phyloP scores from a whole-genome alignment of 2,797 vertebrate species.

The Pseudocheirus occidentalis region DNA sequence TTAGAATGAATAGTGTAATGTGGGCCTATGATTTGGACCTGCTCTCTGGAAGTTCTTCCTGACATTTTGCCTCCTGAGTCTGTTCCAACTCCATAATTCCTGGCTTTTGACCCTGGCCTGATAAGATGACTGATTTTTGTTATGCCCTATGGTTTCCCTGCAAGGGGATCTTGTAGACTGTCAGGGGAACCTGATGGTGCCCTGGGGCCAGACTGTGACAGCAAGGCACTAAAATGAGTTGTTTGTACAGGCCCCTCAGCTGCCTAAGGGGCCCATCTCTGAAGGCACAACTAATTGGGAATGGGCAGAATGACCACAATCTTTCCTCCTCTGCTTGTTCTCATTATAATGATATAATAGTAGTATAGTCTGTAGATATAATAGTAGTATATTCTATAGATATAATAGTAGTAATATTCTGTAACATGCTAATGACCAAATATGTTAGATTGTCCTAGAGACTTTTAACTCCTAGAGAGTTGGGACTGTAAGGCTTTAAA shows the following conservation, averaged over 20 bases:
- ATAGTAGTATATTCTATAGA: slow-evolving; percentile 49
- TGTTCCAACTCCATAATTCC: slow-evolving; percentile 55
- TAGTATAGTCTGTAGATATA: slow-evolving; percentile 62
- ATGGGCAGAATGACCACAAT: slow-evolving; percentile 51
- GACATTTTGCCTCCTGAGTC: slow-evolving; percentile 27
- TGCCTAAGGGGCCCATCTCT: slow-evolving; percentile 67
- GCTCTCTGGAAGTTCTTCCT: neutral
- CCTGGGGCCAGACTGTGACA: slow-evolving; percentile 76
- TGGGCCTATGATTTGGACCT: neutral
- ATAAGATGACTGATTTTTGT: slow-evolving; percentile 69
- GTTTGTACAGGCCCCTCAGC: slow-evolving; percentile 48
- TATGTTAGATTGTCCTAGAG: slow-evolving; percentile 43
- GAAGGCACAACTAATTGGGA: slow-evolving; percentile 68
- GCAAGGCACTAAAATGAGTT: neutral
- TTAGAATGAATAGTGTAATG: neutral
- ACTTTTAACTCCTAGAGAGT: slow-evolving; percentile 46
- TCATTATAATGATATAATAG: slow-evolving; percentile 69
- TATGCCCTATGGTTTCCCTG: slow-evolving; percentile 72
- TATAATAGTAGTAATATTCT: slow-evolving; percentile 61
- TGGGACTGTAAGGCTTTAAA: neutral
- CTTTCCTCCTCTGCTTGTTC: slow-evolving; percentile 63
- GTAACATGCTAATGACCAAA: slow-evolving; percentile 52
- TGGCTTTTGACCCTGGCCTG: slow-evolving; percentile 72
- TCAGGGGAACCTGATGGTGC: slow-evolving; percentile 70
- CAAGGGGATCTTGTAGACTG: slow-evolving; percentile 73